Evolutionary conservation across 2,888 invertebrate species (phyloP).

Genomic region (Microplitis deprimator): DNA sequence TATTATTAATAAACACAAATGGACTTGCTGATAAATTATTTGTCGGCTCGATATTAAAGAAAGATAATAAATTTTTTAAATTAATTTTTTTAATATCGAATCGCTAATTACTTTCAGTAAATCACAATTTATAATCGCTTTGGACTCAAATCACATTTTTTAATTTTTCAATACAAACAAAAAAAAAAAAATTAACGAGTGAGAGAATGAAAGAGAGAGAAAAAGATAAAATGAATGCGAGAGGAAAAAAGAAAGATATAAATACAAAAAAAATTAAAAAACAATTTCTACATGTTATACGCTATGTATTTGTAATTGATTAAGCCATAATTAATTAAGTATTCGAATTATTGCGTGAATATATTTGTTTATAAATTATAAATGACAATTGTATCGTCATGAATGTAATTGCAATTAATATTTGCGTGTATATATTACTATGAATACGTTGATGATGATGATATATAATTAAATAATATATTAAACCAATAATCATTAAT

Average conservation of each 20-base stretch:
- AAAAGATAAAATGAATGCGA: slow-evolving; percentile 21
- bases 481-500: slow-evolving; percentile 24
- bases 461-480: slow-evolving; percentile 28
- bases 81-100: neutral
- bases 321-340: slow-evolving; percentile 29
- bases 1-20: slow-evolving; percentile 38
- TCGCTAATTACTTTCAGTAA: slow-evolving; percentile 13
- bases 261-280: slow-evolving; percentile 30
- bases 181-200: slow-evolving; percentile 35
- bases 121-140: slow-evolving; percentile 27
- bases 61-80: neutral
- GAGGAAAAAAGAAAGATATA: slow-evolving; percentile 28
- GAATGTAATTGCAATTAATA: slow-evolving; percentile 1
- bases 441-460: slow-evolving; percentile 23
- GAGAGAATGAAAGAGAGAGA: slow-evolving; percentile 11
- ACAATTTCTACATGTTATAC: slow-evolving; percentile 67
- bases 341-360: slow-evolving; percentile 40
- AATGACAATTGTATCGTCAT: slow-evolving; percentile 17
- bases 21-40: slow-evolving; percentile 9
- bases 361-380: slow-evolving; percentile 37
- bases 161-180: slow-evolving; percentile 57
- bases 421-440: slow-evolving; percentile 32
- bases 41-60: slow-evolving; percentile 24
- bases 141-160: slow-evolving; percentile 52
- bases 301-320: slow-evolving; percentile 49